Evolutionary conservation across 2,888 invertebrate genomes (phyloP), one percentile per base, ranked within the genome.

Genomic region (Cataglyphis albicans): DNA sequence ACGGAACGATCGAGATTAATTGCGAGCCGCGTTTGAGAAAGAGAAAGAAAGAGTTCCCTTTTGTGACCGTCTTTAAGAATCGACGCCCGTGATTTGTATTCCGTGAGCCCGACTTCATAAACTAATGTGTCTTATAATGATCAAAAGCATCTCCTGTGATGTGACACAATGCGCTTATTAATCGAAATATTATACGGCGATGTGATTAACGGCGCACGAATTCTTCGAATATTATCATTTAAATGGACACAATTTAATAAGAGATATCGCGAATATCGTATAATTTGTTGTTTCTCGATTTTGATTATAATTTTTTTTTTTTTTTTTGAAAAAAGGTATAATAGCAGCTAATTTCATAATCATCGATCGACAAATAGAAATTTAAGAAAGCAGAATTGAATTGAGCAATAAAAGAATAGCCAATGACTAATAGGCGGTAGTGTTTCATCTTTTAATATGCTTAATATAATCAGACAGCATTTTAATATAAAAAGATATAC

Each of bases 1-100:
- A 73, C 63, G 67, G 72, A 83, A 84, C 84, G 89, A 89, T 89
- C 89, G 88, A 88, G 88, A 89, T 89, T 89, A 89, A 89, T 89
- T 88, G 89, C 89, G 81, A 83, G 81, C 75, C 89, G 83, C 84
- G 76, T 84, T 84, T 76, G 82, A 84, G 85, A 85, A 89, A 81
- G 78, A 82, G 84, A 52, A 52, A 81, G 84, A 38, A 75, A 48
- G 48, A 41, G 38, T 38, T 21, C 41, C 29, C 25, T 57, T 52
- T 64, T 64, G 64, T 21, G 57, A 65, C 64, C 52, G n/a, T 5
- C 75, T 64, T 64, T 64, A 59, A 75, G 81, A 81, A 72, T 78
- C 78, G 82, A 75, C 52, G 18, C 81, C 57, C 75, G 59, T 48
- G 32, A 72, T 74, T 59, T 61, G 80, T 86, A 87, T 84, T 86